These are phyloP conservation scores for Bellardia bayeri DNA, from an alignment of 2,888 invertebrate genomes.

Conservation along the genomic window DNA sequence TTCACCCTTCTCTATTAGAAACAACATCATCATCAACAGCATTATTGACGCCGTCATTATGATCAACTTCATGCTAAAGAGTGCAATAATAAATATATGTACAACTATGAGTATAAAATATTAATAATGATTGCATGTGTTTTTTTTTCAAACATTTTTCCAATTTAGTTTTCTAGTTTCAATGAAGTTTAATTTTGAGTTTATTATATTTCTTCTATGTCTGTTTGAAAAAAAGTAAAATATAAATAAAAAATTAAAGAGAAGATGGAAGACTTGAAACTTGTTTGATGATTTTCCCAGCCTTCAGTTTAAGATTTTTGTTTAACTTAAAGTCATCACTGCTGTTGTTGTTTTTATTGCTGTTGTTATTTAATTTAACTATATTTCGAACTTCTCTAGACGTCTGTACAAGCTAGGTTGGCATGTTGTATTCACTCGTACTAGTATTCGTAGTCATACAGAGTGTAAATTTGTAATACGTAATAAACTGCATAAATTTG, in stretches of 20 bases:
- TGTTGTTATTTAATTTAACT: slow-evolving; percentile 29
- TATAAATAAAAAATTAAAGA: slow-evolving; percentile 71
- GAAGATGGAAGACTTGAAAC: slow-evolving; percentile 74
- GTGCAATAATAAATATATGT: slow-evolving; percentile 4
- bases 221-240: background rate
- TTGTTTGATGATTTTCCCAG: slow-evolving; percentile 81
- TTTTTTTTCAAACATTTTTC: slow-evolving; percentile 17
- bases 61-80: background rate
- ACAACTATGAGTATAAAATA: slow-evolving; percentile 5
- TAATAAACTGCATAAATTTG: slow-evolving; percentile 61
- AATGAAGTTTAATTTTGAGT: slow-evolving; percentile 23
- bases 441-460: slow-evolving; percentile 8
- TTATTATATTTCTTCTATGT: background rate
- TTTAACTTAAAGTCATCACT: slow-evolving; percentile 58
- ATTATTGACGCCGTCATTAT: background rate
- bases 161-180: background rate
- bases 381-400: slow-evolving; percentile 53
- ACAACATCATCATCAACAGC: background rate
- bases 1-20: slow-evolving; percentile 27
- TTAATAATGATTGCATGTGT: slow-evolving; percentile 8
- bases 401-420: background rate
- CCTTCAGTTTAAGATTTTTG: slow-evolving; percentile 77
- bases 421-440: background rate
- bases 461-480: slow-evolving; percentile 50
- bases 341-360: slow-evolving; percentile 58